phyloP scores from a whole-genome alignment of 2,888 invertebrate species.

The Thymelicus sylvestris region DNA sequence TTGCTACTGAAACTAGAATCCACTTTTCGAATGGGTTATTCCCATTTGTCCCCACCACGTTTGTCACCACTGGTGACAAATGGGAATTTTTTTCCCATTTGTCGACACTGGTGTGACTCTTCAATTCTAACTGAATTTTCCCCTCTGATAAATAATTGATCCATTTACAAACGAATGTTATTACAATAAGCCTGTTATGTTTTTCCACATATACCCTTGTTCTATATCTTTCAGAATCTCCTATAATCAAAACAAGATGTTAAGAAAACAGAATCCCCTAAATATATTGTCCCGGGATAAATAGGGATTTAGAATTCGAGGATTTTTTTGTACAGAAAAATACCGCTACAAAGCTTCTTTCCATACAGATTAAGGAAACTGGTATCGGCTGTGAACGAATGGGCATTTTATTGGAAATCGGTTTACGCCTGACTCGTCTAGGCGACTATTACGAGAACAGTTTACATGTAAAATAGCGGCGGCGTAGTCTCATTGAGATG shows the following conservation, averaged over 20 bases:
- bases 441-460: slow-evolving; percentile 60
- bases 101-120: no score
- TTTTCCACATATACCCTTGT: background rate
- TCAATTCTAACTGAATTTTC: no score
- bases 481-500: slow-evolving; percentile 39
- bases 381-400: slow-evolving; percentile 46
- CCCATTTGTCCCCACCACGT: no score
- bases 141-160: background rate
- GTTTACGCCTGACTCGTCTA: slow-evolving; percentile 61
- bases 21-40: no score
- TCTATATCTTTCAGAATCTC: slow-evolving; percentile 1
- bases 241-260: slow-evolving; percentile 17
- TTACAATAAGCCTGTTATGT: background rate
- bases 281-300: slow-evolving; percentile 19
- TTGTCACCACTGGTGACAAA: no score
- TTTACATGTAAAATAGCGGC: slow-evolving; percentile 56
- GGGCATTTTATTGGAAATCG: slow-evolving; percentile 58
- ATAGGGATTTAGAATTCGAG: slow-evolving; percentile 27
- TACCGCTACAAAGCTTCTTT: slow-evolving; percentile 42
- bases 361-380: slow-evolving; percentile 55
- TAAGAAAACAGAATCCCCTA: slow-evolving; percentile 9
- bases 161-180: background rate
- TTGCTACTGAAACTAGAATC: no score
- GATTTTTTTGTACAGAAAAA: slow-evolving; percentile 31
- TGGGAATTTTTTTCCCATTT: no score